Base-by-base conservation (phyloP, 2,113 vertebrate genomes). In the Glaucomys volans region DNA sequence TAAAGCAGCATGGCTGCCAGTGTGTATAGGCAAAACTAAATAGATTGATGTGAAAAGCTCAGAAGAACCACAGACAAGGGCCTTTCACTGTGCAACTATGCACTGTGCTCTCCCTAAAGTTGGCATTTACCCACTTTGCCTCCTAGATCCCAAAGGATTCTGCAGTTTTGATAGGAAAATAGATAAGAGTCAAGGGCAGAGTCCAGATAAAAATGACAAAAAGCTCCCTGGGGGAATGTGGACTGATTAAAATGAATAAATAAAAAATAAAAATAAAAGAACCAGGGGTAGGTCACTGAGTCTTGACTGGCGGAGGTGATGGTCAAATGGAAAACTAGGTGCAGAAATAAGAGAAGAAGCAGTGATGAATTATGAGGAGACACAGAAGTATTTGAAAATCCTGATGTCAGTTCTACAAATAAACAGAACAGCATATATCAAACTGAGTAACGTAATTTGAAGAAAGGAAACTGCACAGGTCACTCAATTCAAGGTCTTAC, bases 261-360 rank as follows among this genome's bases (percentile, higher is more conserved):
- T 57, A 79, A 50, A 50, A 87, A 64, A 91, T 81, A 84, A 77
- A 94, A 93, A 89, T 26, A 28, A 90, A 88, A 90, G 71, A 75
- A 67, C 28, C 59, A n/a, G 18, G 8, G 26, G 24, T 2, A 2
- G 28, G 35, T 79, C 37, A 32, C 26, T 35, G 59, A 83, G 44
- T 42, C 0, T 22, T 35, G 64, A 28, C 12, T 3, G 9, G 80
- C 28, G 37, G 76, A 35, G 28, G 44, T 42, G 52, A 88, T 4
- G 77, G 17, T 5, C 2, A 0, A 84, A 26, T 18, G 35, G 17
- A 22, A 50, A 85, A 92, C 22, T 12, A 54, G 22, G 35, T 13
- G 5, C 5, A 47, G n/a, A 74, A 54, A n/a, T 22, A 57, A 66
- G 69, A 2, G 22, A 93, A 77, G 11, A 7, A n/a, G 14, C 44